Base-by-base conservation (phyloP, 1,140 invertebrate species). In the Drosophila quadrilineata region DNA sequence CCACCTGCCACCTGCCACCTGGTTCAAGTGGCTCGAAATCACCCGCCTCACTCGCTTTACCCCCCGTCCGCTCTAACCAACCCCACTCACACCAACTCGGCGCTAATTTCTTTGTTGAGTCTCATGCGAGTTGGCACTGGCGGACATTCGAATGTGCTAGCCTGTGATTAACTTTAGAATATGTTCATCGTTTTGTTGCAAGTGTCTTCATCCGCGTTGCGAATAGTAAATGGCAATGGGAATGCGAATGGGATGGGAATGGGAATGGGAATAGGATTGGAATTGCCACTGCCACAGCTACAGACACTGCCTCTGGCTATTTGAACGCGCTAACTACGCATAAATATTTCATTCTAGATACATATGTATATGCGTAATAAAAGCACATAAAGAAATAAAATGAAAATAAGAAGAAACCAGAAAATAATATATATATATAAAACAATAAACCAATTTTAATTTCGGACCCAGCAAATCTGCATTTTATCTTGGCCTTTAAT, bases 61-160 rank as follows among this genome's bases (percentile, higher is more conserved):
- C n/a, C n/a, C n/a, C n/a, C n/a, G n/a, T n/a, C n/a, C n/a, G 40
- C 19, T 21, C 22, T 9, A 9, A 12, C 10, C 26, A 3, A 10
- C 22, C 16, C 49, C 46, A 33, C 28, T 52, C 45, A 43, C 49
- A 12, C 10, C 45, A 22, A 28, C 14, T 22, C 41, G 48, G 68
- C 79, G 74, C 75, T 85, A 85, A 85, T 85, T 85, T 85, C 79
- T 85, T 86, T 85, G 80, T 85, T 85, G 79, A 85, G 66, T 21
- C 56, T 85, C 74, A 82, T 82, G 76, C 68, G 53, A 75, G 71
- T 63, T 82, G 76, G 76, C 76, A 82, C 43, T 28, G n/a, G 75
- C 75, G 60, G 75, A 82, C 76, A 82, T 68, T 66, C 75, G 80
- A 64, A 71, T 77, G 79, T 85, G 74, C 79, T 70, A 69, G 69